These are phyloP conservation scores for Petromus typicus DNA, from an alignment of 2,113 vertebrate species.

Conservation along the genomic window DNA sequence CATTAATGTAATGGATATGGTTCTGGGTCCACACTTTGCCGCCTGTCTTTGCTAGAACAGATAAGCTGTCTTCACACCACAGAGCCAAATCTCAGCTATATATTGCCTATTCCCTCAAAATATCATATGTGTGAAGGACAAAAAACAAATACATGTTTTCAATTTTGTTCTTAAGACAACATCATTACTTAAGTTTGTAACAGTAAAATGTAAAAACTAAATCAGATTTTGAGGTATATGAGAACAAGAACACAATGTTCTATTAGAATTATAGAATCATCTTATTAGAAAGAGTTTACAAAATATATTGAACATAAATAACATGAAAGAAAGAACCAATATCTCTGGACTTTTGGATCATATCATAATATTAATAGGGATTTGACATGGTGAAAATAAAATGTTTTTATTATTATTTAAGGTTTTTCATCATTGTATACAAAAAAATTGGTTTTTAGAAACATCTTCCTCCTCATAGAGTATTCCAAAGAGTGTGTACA, in stretches of 20 bases:
- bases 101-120: slow-evolving; percentile 50
- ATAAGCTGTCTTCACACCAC: slow-evolving; percentile 64
- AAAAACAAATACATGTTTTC: background rate
- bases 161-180: background rate
- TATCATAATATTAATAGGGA: background rate
- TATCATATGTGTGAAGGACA: background rate
- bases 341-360: background rate
- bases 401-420: background rate
- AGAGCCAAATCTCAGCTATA: background rate
- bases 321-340: background rate
- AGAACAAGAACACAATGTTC: background rate
- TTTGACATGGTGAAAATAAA: background rate
- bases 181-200: background rate
- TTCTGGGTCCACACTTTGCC: slow-evolving; percentile 76
- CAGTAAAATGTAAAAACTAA: slow-evolving; percentile 20
- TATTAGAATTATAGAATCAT: background rate
- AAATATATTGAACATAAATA: background rate
- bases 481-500: background rate
- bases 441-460: background rate
- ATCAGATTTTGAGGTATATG: background rate
- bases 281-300: background rate
- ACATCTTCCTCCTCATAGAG: background rate
- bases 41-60: slow-evolving; percentile 71
- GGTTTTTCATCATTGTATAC: background rate
- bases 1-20: slow-evolving; percentile 83